These are phyloP conservation scores for Sebastes iracundus DNA, from an alignment of 2,797 vertebrate genomes.

Conservation along the genomic window DNA sequence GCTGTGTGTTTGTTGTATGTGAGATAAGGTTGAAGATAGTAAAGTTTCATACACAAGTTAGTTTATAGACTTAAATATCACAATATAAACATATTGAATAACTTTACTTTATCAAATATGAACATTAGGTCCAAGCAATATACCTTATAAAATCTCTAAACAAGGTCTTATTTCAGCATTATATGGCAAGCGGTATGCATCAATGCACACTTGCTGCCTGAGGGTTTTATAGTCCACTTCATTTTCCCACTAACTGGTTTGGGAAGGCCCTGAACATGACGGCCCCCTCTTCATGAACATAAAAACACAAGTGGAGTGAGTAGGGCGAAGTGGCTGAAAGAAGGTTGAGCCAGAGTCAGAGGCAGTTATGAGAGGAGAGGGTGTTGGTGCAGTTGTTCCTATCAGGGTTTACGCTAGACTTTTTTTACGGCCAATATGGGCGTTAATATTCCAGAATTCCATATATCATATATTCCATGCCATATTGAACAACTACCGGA, in stretches of 20 bases:
- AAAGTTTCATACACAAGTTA: neutral
- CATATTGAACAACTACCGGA: too few relatives aligned
- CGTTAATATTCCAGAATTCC: too few relatives aligned
- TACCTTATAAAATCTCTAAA: neutral
- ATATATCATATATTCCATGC: too few relatives aligned
- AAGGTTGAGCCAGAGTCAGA: neutral
- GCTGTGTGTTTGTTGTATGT: conserved; percentile 2
- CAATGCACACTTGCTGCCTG: neutral
- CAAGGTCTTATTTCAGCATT: neutral
- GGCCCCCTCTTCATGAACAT: neutral
- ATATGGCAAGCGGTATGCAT: neutral
- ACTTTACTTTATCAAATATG: neutral
- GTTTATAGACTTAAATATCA: neutral
- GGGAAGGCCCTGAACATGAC: neutral
- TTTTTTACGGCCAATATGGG: neutral
- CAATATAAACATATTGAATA: neutral
- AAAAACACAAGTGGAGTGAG: conserved; percentile 19
- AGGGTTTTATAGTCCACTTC: conserved; percentile 16
- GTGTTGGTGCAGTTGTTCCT: neutral
- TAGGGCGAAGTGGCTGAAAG: neutral
- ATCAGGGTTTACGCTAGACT: neutral
- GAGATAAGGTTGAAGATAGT: neutral
- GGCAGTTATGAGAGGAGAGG: neutral
- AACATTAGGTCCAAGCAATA: neutral
- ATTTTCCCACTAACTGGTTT: conserved; percentile 16